Base-by-base conservation (phyloP, 2,888 invertebrate species). In the Drosophila anomalata region DNA sequence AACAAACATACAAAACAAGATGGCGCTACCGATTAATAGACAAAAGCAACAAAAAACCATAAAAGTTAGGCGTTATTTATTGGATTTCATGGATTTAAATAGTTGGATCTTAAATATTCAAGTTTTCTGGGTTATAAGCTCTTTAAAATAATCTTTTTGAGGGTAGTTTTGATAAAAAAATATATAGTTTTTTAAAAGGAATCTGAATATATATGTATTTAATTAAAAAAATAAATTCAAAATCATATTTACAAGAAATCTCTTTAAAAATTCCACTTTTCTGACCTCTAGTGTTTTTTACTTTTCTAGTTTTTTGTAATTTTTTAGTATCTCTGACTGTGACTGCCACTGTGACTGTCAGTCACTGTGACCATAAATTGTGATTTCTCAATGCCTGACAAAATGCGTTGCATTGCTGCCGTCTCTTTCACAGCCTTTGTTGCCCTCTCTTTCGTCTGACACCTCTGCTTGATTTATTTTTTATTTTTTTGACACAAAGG, bases 1-100 rank as follows among this genome's bases (percentile, higher is more conserved):
- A 62, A 22, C 67, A 70, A 54, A 46, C 54, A 50, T 42, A 74
- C 68, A 54, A 76, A 68, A 85, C 86, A 87, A 84, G 83, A 84
- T 84, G 83, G 83, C 83, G 83, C 74, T 81, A 54, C 63, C 67
- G 82, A 83, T 82, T 84, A 87, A 75, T 75, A 75, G 75, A 80
- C 76, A 77, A 86, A 73, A 75, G 69, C 56, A 48, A 36, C n/a
- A 36, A 36, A 36, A 62, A 73, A 20, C 47, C 33, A 59, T 17
- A 50, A 14, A 72, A 41, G 55, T n/a, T 52, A 24, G 24, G 31
- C 14, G 60, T 20, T 36, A 4, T 60, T 31, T 50, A 56, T 54
- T 33, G 39, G 7, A 14, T 14, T 41, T 41, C 17, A 36, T 36
- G 4, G 36, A 4, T 6, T n/a, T n/a, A 36, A n/a, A 36, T 36